Percentiles rank a stretch among this genome's conserved stretches.
Conservation (phyloP, 30 jellyfish, hydroid and myxozoan genomes). For the Rhopilema esculentum region DNA sequence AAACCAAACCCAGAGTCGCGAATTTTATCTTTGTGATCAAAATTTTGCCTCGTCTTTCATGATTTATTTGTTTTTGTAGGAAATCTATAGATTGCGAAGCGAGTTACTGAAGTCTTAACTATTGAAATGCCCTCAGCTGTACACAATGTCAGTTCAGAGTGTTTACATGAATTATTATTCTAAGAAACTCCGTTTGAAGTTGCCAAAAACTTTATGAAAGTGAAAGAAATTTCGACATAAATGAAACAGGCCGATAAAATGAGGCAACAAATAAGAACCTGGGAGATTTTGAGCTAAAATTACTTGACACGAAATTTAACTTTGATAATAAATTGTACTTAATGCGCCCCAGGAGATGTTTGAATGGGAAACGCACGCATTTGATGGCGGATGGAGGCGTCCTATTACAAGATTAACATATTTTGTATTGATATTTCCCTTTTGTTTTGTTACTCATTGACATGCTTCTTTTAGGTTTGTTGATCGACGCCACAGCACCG, state of each 20-base stretch:
- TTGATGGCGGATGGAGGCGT: constrained; percentile 57
- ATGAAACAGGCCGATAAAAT: neutral
- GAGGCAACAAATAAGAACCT: neutral
- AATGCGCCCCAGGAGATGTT: constrained; percentile 53
- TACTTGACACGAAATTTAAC: neutral
- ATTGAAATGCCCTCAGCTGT: neutral
- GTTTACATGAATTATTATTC: neutral
- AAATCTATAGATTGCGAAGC: neutral
- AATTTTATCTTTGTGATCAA: neutral
- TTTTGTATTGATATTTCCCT: constrained; percentile 43
- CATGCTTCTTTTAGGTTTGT: constrained; percentile 58
- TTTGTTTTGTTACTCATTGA: constrained; percentile 45
- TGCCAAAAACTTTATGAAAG: neutral
- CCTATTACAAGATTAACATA: constrained; percentile 53
- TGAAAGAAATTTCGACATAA: neutral
- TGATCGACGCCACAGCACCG: constrained; percentile 80
- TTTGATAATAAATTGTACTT: constrained; percentile 1
- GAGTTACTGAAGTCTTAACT: neutral
- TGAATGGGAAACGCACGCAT: constrained; percentile 64
- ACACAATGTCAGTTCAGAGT: neutral
- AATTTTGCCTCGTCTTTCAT: neutral
- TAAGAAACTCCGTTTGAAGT: neutral
- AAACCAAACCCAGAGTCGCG: neutral
- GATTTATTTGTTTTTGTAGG: neutral
- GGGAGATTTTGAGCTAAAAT: neutral